Base-by-base conservation (phyloP, 2,113 vertebrate genomes). In the Oxyruncus cristatus region DNA sequence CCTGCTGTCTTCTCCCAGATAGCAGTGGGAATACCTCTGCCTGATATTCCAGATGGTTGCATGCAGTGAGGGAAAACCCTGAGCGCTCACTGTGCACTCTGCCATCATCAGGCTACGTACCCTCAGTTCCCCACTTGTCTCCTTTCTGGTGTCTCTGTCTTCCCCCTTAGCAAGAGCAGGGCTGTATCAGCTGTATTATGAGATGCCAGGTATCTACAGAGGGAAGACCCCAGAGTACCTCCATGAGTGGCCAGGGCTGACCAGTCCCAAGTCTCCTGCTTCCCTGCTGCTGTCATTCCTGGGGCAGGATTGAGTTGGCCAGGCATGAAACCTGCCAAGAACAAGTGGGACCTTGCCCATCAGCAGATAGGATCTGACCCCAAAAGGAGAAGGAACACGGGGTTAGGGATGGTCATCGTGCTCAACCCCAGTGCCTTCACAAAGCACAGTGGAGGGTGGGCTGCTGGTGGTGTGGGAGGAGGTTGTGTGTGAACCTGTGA, bases 241-340 rank as follows among this genome's bases (percentile, higher is more conserved):
- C 14, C 32, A 2, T 0, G 4, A 0, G 1, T 30, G 47, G 12
- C 24, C 11, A 10, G 9, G 14, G 28, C 42, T 86, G 21, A 53
- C n/a, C 32, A 76, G 39, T 72, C 47, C 30, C 27, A 67, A 4
- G 9, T 35, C 21, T 30, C 50, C 33, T 55, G 61, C 56, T 71
- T 50, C 42, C 35, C n/a, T 79, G 55, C 42, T 79, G 26, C 26
- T 79, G 13, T 61, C 26, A 4, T 41, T 85, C 20, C 44, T 24
- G 27, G 52, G 22, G 1, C 39, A 75, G 19, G 26, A 28, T 5
- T 7, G 4, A 18, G 26, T 11, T 89, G 80, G 33, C 84, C 73
- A 74, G 50, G 4, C 17, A 12, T n/a, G 52, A 67, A 27, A 23
- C 7, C 11, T 18, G 6, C 12, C 8, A 35, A 12, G 37, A 82